Evolutionary conservation across 2,888 invertebrate genomes (phyloP).

Genomic region (Tenthredo mesomela): DNA sequence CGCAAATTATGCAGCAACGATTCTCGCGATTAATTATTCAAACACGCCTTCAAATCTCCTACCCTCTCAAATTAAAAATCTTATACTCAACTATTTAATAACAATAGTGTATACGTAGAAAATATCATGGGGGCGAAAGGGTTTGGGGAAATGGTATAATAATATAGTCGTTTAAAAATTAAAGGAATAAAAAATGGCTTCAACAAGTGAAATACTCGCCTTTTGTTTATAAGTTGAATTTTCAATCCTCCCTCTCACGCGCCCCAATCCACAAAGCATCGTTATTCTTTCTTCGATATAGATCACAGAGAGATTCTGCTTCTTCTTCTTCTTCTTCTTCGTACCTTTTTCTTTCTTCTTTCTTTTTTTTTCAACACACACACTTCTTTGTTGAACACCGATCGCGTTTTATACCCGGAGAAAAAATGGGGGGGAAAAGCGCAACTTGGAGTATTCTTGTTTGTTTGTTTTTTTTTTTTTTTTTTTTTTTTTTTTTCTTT

Average conservation of each 20-base stretch:
- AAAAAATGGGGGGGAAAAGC: neutral
- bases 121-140: neutral
- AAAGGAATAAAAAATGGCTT: neutral
- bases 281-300: neutral
- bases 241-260: neutral
- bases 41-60: neutral
- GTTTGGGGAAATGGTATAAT: neutral
- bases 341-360: neutral
- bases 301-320: conserved; percentile 4
- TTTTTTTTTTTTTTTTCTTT: neutral
- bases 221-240: conserved; percentile 55
- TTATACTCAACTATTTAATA: neutral
- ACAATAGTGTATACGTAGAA: neutral
- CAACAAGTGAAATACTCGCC: conserved; percentile 67
- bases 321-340: conserved; percentile 38
- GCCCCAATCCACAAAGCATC: conserved; percentile 48
- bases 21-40: conserved; percentile 21
- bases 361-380: neutral
- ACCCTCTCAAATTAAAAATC: too few species aligned
- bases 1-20: conserved; percentile 34
- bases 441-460: too few species aligned
- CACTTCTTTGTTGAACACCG: conserved; percentile 5
- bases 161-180: neutral
- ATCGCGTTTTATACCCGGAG: neutral
- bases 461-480: neutral